Evolutionary conservation across 2,113 vertebrate species (phyloP).

Genomic region (Prunella himalayana): DNA sequence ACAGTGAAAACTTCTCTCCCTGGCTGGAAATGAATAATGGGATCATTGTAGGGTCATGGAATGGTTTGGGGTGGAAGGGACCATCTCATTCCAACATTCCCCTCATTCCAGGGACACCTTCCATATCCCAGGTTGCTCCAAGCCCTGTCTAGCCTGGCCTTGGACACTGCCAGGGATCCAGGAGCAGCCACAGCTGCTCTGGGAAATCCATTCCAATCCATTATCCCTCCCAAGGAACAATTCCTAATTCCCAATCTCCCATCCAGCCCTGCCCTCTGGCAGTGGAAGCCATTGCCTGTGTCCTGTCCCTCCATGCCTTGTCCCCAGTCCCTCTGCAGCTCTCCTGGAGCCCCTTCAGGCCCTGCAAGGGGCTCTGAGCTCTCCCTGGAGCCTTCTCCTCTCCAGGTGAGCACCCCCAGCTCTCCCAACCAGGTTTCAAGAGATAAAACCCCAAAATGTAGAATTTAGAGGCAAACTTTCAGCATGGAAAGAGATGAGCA

Average conservation of each 20-base stretch:
- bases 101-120: neutral
- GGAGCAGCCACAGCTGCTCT: neutral
- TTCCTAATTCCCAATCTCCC: neutral
- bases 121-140: neutral
- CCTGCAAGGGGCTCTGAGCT: neutral
- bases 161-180: neutral
- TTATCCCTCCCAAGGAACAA: neutral
- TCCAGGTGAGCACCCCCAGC: neutral
- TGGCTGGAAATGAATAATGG: neutral
- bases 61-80: neutral
- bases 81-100: neutral
- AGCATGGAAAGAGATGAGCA: neutral
- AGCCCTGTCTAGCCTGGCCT: neutral
- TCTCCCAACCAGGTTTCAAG: neutral
- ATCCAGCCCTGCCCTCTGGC: neutral
- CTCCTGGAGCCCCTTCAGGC: neutral
- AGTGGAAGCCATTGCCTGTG: neutral
- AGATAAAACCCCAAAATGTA: neutral
- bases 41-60: neutral
- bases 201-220: neutral
- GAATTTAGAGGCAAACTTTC: neutral
- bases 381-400: rapidly evolving
- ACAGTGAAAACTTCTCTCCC: neutral
- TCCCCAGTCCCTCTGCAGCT: neutral
- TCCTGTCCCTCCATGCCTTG: neutral